Conservation (phyloP, 2,888 invertebrate genomes). For the Mellilla xanthometata region DNA sequence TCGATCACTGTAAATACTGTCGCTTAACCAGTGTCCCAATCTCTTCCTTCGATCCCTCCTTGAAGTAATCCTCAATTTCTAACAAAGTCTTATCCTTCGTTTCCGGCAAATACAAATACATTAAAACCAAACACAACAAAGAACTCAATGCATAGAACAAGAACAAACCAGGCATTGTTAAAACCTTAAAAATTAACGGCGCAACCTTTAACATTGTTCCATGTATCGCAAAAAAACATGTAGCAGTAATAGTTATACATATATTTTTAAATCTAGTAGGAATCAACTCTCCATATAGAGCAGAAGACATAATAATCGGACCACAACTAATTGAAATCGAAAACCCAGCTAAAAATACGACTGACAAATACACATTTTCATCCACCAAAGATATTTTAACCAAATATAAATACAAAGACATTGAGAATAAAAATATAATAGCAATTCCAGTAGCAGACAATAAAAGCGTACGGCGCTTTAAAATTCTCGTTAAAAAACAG, state of each 20-base stretch:
- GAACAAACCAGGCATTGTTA: slow-evolving; percentile 2
- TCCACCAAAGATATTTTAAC: neutral
- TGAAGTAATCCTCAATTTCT: slow-evolving; percentile 17
- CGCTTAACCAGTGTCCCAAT: neutral
- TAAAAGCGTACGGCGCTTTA: slow-evolving; percentile 1
- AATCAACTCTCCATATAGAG: slow-evolving; percentile 8
- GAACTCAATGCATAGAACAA: slow-evolving; percentile 3
- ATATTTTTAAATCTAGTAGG: slow-evolving; percentile 3
- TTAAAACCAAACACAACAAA: neutral
- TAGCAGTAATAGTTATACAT: neutral
- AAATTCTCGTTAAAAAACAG: neutral
- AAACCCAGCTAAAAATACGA: slow-evolving; percentile 3
- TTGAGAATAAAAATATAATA: slow-evolving; percentile 2
- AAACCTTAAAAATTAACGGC: neutral
- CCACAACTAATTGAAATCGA: slow-evolving; percentile 9
- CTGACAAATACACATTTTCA: slow-evolving; percentile 8
- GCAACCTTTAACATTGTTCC: slow-evolving; percentile 6
- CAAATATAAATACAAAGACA: slow-evolving; percentile 7
- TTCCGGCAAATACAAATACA: slow-evolving; percentile 11
- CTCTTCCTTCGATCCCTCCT: neutral
- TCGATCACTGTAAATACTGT: too few relatives aligned
- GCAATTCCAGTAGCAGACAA: neutral
- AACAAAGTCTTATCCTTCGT: slow-evolving; percentile 18
- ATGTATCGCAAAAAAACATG: slow-evolving; percentile 3
- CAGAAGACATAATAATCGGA: slow-evolving; percentile 6